These are phyloP conservation scores for Cherax quadricarinatus DNA, from an alignment of 1,140 invertebrate species.

Conservation along the genomic window DNA sequence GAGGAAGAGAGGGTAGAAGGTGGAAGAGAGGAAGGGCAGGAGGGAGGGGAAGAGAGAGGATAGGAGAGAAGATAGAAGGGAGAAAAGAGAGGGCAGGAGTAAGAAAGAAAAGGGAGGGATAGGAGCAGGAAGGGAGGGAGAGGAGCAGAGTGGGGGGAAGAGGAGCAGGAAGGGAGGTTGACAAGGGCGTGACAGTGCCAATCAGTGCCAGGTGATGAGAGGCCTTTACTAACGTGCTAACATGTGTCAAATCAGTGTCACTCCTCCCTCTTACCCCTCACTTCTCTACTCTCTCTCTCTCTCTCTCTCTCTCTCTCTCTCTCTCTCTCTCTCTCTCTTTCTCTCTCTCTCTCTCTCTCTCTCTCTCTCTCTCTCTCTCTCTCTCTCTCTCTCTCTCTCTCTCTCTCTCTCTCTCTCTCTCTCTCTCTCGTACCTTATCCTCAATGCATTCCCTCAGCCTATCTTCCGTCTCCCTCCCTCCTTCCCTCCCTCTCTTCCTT, in stretches of 20 bases:
- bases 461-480: not conserved
- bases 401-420: constrained; percentile 6
- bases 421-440: not conserved
- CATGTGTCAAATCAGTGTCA: not conserved
- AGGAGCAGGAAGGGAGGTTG: not conserved
- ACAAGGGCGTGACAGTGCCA: not conserved
- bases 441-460: not conserved
- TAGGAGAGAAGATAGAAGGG: too few relatives aligned
- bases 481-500: not conserved
- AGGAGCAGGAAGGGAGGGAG: not conserved
- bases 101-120: too few relatives aligned
- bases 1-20: not conserved
- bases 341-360: constrained; percentile 3
- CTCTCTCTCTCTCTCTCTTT: constrained; percentile 1
- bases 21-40: too few relatives aligned
- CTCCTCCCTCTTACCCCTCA: not conserved
- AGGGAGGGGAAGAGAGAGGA: too few relatives aligned
- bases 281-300: not conserved
- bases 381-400: constrained; percentile 6
- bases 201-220: not conserved
- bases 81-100: too few relatives aligned
- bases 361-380: not conserved
- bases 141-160: not conserved
- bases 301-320: constrained; percentile 6
- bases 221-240: not conserved